Evolutionary conservation across 1,140 invertebrate species (phyloP), one percentile per base, ranked within the genome.

Genomic region (Sweltsa coloradensis): DNA sequence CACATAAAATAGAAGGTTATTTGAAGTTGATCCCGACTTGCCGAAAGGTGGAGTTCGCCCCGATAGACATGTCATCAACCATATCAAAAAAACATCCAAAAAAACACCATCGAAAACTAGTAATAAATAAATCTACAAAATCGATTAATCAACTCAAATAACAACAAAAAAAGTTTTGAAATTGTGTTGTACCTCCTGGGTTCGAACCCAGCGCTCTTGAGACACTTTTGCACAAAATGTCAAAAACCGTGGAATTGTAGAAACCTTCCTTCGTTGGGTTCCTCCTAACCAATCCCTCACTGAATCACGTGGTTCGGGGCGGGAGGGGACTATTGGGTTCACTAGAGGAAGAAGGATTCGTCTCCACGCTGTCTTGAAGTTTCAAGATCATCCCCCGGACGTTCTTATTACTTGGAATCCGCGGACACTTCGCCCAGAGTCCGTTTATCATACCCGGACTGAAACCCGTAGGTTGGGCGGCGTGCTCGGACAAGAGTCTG

Each of bases 401-500:
- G 16, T 45, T 25, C 16, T 41, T 50, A 7, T 16, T 14, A 42
- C 48, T 53, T 6, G 51, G 42, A 27, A 58, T 51, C 47, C 54
- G 34, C 7, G 57, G 57, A 47, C 57, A 60, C 34, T 57, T 55
- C 14, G 53, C 55, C 44, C 43, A 50, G 1, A 52, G 45, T 7
- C 53, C 56, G 26, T 53, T 50, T 27, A 57, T 53, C 23, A 50
- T 34, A 27, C 53, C 52, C 13, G 55, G 46, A 26, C 42, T 52
- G 21, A 53, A 51, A 7, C 54, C 51, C 9, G 31, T 22, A 25
- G 46, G 47, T 44, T 50, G 31, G 23, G 46, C 34, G 9, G 62
- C 21, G 58, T 61, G 46, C 52, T 63, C 58, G 63, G 67, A 57
- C 13, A 73, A 53, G 1, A 67, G 53, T 42, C 62, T 67, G 48